Evolutionary conservation across 2,797 vertebrate species (phyloP), one percentile per base, ranked within the genome.

Genomic region (Xiphophorus birchmanni): DNA sequence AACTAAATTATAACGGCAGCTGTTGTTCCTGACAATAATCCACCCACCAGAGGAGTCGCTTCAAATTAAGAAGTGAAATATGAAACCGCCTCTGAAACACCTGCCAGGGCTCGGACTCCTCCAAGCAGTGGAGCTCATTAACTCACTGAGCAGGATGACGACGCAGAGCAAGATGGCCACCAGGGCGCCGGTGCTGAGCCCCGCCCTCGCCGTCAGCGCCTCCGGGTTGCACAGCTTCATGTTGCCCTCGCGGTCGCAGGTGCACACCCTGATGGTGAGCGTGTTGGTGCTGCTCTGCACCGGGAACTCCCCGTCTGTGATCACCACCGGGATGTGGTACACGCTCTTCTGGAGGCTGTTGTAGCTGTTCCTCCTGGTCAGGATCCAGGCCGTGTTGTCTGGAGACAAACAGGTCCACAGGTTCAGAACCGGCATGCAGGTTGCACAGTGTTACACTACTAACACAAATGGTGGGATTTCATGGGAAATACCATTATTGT

Each of bases 311-410:
- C 97, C 96, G 80, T 99, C 98, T 0, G 97, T 95, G 80, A 99
- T 98, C 80, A 99, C 96, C 95, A 99, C 97, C 0, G 98, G 98
- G 80, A 99, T 95, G 81, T 97, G 96, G 90, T 98, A 96, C 54
- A 95, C 86, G 88, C 95, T 98, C 93, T 92, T 96, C 91, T 98
- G 97, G 0, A 97, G 96, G 60, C 97, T 96, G 89, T 87, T 97
- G 80, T 98, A 99, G 93, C 97, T 96, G 91, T 88, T 97, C 92
- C 95, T 96, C 77, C 95, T 94, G 0, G 98, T 98, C 65, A 97
- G 94, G 94, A 99, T 97, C 84, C 96, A 96, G 0, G 98, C 98
- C 0, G 98, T 99, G 93, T 99, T 99, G 94, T 99, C 98, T 99
- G 95, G 15, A 26, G 35, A 5, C 26, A 44, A 21, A 58, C 58